phyloP scores from a whole-genome alignment of 2,113 vertebrate genomes.

The Erinaceus europaeus region DNA sequence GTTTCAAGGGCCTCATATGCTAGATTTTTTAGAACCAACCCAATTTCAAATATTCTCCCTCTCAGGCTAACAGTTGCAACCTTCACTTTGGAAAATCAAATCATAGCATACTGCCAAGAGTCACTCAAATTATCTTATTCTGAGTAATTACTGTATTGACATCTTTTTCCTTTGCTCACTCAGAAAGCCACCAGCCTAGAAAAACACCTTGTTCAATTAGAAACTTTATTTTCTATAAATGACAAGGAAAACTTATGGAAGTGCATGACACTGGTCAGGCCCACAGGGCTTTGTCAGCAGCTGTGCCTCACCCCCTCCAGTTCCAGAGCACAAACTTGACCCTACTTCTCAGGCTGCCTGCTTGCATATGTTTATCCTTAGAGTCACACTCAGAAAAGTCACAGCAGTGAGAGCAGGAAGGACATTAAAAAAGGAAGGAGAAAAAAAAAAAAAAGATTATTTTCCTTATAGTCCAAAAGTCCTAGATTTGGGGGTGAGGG shows the following conservation, averaged over 20 bases:
- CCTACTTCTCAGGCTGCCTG: not conserved
- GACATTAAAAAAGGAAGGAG: not conserved
- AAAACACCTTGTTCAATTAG: not conserved
- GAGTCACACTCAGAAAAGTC: not conserved
- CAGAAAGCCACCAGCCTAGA: not conserved
- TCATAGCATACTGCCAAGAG: not conserved
- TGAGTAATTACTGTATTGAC: not conserved
- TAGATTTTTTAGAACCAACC: not conserved
- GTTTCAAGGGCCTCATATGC: not conserved
- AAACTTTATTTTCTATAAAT: conserved; percentile 9
- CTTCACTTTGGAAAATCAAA: not conserved
- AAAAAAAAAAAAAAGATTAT: too few species aligned
- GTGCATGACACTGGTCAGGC: not conserved
- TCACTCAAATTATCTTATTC: not conserved
- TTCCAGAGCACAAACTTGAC: not conserved
- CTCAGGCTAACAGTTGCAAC: not conserved
- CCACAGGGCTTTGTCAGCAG: not conserved
- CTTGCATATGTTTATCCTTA: not conserved
- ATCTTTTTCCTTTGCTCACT: not conserved
- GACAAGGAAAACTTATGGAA: not conserved
- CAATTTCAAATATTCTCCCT: not conserved
- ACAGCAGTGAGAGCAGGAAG: not conserved
- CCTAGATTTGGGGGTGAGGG: not conserved
- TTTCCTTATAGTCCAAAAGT: not conserved
- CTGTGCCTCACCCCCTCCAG: not conserved